Base-by-base conservation (phyloP, 2,113 vertebrate species). In the Rhadina sibilatrix region DNA sequence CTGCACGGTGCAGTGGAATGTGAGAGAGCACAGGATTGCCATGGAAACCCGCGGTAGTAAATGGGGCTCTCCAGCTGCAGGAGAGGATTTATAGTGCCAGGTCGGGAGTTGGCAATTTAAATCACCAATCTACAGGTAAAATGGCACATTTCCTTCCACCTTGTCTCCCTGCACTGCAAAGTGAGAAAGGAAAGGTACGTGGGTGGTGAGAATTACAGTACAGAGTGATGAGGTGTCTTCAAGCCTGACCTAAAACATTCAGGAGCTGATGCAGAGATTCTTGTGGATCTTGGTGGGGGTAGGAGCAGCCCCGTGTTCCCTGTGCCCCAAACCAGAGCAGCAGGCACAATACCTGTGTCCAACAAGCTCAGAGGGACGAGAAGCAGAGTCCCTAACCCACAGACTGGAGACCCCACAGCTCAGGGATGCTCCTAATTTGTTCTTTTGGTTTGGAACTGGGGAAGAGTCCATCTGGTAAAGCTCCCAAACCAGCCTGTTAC, bases 51-150 rank as follows among this genome's bases (percentile, higher is more conserved):
- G 1, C 31, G 30, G 10, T 37, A 83, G 89, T 90, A 95, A 95
- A 92, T 6, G 77, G 71, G 75, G 93, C 69, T 93, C 78, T 93
- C 83, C 80, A 89, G 83, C 91, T 93, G 83, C 93, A 70, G 10
- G 15, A 53, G 61, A 89, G 90, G 94, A 94, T 96, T 92, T 89
- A 94, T 22, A 75, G 80, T 31, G 5, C n/a, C 10, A 2, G 30
- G 78, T 57, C 25, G 33, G 83, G 57, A 88, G 35, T 10, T 28
- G 61, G 77, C 54, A 68, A 81, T 60, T 80, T 27, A 78, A 89
- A 87, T 75, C 84, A 71, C 54, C 71, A 12, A 7, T 57, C 80
- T 22, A 6, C 90, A 95, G 90, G 90, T 94, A 79, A 93, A 93
- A 30, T 5, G 46, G 49, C 93, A 90, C 90, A 47, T 92, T 86